These are phyloP conservation scores for Gephyroberyx darwinii DNA, from an alignment of 2,797 vertebrate species.

Conservation along the genomic window DNA sequence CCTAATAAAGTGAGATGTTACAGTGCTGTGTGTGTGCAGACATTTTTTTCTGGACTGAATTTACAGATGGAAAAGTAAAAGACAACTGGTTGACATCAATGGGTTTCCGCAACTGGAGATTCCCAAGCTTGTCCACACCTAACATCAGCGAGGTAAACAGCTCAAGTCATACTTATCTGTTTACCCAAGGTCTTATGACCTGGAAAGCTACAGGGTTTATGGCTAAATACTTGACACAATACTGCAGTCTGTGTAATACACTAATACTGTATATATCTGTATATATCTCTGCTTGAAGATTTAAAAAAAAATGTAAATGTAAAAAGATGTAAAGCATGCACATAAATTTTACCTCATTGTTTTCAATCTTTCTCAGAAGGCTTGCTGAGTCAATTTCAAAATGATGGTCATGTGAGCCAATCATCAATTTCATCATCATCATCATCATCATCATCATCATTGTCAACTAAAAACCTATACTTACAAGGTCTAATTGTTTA, in stretches of 20 bases:
- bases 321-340: background rate
- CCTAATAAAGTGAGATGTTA: conserved; percentile 14
- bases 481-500: background rate
- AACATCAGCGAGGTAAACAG: conserved; percentile 71
- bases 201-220: conserved; percentile 22
- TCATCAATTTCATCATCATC: too few species aligned
- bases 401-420: too few species aligned
- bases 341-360: background rate
- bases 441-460: background rate
- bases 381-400: too few species aligned
- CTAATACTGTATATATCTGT: too few species aligned
- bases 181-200: conserved; percentile 27
- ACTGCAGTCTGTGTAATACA: conserved; percentile 2
- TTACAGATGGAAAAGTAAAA: conserved; percentile 51
- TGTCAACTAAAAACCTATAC: conserved; percentile 1
- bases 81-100: conserved; percentile 51
- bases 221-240: too few species aligned
- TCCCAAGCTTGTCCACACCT: conserved; percentile 43
- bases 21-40: background rate
- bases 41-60: conserved; percentile 27
- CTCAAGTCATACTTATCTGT: conserved; percentile 22
- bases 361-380: background rate
- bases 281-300: background rate
- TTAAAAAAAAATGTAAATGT: too few species aligned
- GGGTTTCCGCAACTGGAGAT: conserved; percentile 53